phyloP scores from a whole-genome alignment of 2,113 vertebrate genomes.

The Nycticryphes semicollaris region DNA sequence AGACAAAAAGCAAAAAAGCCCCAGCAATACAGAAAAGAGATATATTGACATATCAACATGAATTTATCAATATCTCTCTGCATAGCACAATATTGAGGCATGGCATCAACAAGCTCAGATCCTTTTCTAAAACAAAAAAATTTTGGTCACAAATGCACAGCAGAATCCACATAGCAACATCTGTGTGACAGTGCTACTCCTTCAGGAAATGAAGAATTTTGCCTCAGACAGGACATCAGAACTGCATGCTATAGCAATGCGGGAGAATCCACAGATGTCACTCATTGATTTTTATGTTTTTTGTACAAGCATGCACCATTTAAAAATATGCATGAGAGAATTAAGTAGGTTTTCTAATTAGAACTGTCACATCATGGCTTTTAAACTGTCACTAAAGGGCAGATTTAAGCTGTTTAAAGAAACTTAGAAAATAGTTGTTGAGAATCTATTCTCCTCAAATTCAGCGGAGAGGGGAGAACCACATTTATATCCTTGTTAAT shows the following conservation, averaged over 20 bases:
- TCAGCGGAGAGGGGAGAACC: background rate
- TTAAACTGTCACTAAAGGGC: background rate
- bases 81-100: background rate
- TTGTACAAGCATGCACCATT: accelerated
- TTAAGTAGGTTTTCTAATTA: background rate
- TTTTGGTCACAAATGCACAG: background rate
- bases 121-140: background rate
- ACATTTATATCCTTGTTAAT: background rate
- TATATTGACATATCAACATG: background rate
- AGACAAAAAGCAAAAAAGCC: background rate
- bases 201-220: background rate
- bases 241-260: accelerated
- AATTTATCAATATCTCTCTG: background rate
- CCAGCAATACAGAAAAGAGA: background rate
- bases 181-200: background rate
- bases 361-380: background rate
- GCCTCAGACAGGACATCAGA: background rate
- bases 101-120: background rate
- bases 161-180: background rate
- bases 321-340: background rate
- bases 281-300: background rate
- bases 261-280: background rate
- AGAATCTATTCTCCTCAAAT: background rate
- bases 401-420: background rate
- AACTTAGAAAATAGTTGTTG: background rate